phyloP scores from a whole-genome alignment of 2,797 vertebrate genomes.

The Sibirionetta formosa region DNA sequence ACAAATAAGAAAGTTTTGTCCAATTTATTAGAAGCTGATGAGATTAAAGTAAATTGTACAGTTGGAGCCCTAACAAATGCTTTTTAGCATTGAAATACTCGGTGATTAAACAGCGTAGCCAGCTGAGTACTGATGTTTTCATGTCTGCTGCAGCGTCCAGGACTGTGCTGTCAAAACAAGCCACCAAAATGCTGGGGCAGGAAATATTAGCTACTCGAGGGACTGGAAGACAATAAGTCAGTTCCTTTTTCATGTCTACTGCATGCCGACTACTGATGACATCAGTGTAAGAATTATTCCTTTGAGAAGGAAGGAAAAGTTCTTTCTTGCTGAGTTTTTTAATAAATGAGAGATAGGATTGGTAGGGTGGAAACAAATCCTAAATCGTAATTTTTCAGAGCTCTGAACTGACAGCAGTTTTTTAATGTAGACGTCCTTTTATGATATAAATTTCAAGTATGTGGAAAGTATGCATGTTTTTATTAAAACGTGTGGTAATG shows the following conservation, averaged over 20 bases:
- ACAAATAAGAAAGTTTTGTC: constrained; percentile 44
- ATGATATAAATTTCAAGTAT: neutral
- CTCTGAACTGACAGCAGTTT: neutral
- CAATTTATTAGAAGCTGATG: constrained; percentile 39
- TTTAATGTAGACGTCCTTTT: neutral
- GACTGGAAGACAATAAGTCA: neutral
- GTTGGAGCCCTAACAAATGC: neutral
- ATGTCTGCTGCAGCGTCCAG: neutral
- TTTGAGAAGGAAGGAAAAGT: neutral
- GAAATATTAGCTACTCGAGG: neutral
- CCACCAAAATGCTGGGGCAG: neutral
- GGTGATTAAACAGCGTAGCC: neutral
- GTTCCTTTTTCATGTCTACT: neutral
- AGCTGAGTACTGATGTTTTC: neutral
- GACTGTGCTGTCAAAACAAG: neutral
- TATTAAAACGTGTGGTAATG: neutral
- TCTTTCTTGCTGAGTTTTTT: neutral
- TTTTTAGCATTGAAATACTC: neutral
- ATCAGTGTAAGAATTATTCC: constrained; percentile 4
- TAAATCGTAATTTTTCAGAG: neutral
- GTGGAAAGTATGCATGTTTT: neutral
- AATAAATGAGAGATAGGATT: neutral
- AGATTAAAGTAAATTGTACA: constrained; percentile 1
- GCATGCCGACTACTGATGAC: neutral
- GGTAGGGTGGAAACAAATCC: neutral